phyloP scores from a whole-genome alignment of 2,888 invertebrate genomes.

The Odontomyia ornata region DNA sequence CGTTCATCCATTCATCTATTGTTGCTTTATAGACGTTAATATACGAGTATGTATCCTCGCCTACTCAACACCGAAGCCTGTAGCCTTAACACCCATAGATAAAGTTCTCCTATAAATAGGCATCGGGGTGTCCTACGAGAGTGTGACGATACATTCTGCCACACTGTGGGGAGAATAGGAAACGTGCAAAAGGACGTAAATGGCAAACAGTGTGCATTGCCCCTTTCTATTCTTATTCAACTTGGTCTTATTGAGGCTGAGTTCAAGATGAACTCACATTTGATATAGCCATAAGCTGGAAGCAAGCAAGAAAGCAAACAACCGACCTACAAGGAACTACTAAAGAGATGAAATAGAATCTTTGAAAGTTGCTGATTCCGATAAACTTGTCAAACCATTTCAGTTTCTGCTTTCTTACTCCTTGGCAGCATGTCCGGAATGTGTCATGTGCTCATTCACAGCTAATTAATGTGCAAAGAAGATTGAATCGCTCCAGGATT shows the following conservation, averaged over 20 bases:
- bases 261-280: background rate
- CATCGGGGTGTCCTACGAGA: conserved; percentile 9
- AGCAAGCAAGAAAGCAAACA: conserved; percentile 6
- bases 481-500: too few relatives aligned
- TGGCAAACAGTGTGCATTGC: conserved; percentile 28
- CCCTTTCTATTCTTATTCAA: background rate
- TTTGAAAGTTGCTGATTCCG: conserved; percentile 30
- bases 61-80: background rate
- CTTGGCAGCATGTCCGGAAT: background rate
- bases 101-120: conserved; percentile 29
- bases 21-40: background rate
- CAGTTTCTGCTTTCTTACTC: background rate
- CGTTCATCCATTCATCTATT: conserved; percentile 26
- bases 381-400: background rate
- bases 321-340: background rate
- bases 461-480: background rate
- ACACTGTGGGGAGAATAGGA: conserved; percentile 14
- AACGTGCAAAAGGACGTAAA: conserved; percentile 33
- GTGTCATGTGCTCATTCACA: background rate
- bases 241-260: background rate
- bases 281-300: background rate
- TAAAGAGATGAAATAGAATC: background rate
- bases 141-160: background rate
- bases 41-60: background rate
- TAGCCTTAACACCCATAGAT: background rate